Evolutionary conservation across 2,888 invertebrate species (phyloP).

Genomic region (Cheilosia urbana): DNA sequence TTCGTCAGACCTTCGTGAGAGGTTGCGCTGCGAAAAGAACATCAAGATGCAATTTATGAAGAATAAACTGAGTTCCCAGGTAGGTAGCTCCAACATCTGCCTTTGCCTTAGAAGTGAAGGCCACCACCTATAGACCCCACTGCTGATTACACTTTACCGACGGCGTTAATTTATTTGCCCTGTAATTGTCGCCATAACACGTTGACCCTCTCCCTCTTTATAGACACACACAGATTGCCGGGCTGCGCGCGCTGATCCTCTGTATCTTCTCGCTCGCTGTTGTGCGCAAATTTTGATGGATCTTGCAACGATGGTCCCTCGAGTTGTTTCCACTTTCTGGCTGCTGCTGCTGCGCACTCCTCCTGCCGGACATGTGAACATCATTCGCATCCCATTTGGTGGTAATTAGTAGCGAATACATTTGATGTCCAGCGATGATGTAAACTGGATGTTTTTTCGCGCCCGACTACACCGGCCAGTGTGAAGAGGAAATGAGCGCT

Average conservation of each 20-base stretch:
- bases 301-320: not conserved
- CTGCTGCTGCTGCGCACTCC: constrained; percentile 5
- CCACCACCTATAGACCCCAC: not conserved
- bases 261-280: not conserved
- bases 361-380: constrained; percentile 42
- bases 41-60: too few species aligned
- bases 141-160: constrained; percentile 25
- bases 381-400: constrained; percentile 60
- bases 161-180: constrained; percentile 45
- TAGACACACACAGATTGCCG: too few species aligned
- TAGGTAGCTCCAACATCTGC: too few species aligned
- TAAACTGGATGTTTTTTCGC: constrained; percentile 76
- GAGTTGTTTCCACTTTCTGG: constrained; percentile 24
- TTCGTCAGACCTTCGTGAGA: too few species aligned
- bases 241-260: not conserved
- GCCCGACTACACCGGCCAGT: constrained; percentile 40
- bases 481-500: constrained; percentile 29
- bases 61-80: too few species aligned
- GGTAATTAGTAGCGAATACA: constrained; percentile 76
- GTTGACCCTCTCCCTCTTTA: constrained; percentile 4
- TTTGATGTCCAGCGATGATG: constrained; percentile 75
- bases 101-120: too few species aligned
- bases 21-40: too few species aligned
- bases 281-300: constrained; percentile 27
- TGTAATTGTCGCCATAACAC: constrained; percentile 51